Base-by-base conservation (phyloP, 1,140 invertebrate species). In the Halictus rubicundus region DNA sequence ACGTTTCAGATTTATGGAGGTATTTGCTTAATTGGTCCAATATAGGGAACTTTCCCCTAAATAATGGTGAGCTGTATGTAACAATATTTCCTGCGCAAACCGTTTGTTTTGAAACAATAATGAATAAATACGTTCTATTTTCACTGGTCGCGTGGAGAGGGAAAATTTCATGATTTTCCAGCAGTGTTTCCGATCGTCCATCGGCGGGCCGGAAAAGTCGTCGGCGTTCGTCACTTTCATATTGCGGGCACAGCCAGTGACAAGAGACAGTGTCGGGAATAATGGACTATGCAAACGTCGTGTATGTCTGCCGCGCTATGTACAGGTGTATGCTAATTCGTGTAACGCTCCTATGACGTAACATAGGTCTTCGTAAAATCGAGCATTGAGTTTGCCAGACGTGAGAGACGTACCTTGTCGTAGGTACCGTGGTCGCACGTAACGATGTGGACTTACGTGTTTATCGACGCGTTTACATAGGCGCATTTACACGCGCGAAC, bases 371-470 rank as follows among this genome's bases (percentile, higher is more conserved):
- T 79, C 64, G 75, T 80, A 82, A 87, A 87, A 87, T 87, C 65
- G 73, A 78, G 61, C 65, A 77, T 61, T 32, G 46, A 75, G 85
- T 85, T 85, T 85, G 70, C 74, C 64, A 68, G 73, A 79, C 64
- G 70, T 78, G 82, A 63, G 82, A 68, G 78, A 84, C 79, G 71
- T 80, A 68, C 72, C 76, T 82, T 79, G 80, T 80, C 61, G 86
- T 59, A 82, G 74, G 42, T 14, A 46, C 63, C 69, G 81, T 84
- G 80, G 77, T 66, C 79, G 82, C 78, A 76, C 83, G 85, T 87
- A 87, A 87, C 86, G 85, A 87, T 84, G 86, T 87, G 83, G 80
- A 87, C 80, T 87, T 83, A 85, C 74, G 83, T 87, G 85, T 87
- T 87, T 87, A 87, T 84, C 80, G 82, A 72, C 76, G 79, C 82